Evolutionary conservation across 2,888 invertebrate species (phyloP).

Genomic region (Pandemis heparana): DNA sequence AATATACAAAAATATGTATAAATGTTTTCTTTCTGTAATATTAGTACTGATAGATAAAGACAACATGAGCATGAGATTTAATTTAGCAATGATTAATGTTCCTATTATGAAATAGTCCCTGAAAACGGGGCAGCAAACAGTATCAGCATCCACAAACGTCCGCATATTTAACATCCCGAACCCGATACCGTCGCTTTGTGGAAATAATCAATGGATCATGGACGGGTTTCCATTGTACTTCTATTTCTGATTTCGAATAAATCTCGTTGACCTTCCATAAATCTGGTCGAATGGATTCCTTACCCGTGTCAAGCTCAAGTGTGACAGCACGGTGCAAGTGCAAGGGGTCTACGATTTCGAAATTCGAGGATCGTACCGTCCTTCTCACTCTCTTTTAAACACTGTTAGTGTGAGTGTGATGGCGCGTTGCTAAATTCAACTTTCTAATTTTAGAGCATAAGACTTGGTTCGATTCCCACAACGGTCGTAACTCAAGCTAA

Average conservation of each 20-base stretch:
- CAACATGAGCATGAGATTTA: too few species aligned
- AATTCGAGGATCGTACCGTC: too few species aligned
- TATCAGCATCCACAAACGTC: background rate
- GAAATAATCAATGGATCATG: constrained; percentile 10
- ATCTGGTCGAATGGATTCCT: constrained; percentile 23
- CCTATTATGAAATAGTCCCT: background rate
- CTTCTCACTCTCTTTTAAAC: too few species aligned
- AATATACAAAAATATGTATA: too few species aligned
- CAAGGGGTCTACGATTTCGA: background rate
- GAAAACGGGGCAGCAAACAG: background rate
- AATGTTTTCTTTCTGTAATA: too few species aligned
- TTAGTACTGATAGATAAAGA: too few species aligned
- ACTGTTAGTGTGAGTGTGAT: too few species aligned
- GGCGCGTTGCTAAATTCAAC: too few species aligned
- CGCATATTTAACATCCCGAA: background rate
- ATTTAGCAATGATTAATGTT: too few species aligned
- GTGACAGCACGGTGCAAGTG: constrained; percentile 36
- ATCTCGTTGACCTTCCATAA: constrained; percentile 29
- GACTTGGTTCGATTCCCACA: background rate
- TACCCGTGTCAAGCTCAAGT: constrained; percentile 27
- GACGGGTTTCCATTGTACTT: background rate
- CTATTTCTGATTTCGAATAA: constrained; percentile 4
- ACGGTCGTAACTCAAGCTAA: background rate
- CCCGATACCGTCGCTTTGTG: background rate
- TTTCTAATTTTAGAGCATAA: too few species aligned